Percentiles rank a stretch among this genome's conserved stretches.
Evolutionary conservation across 2,888 invertebrate genomes (phyloP).

Genomic region (Dascillus cervinus): DNA sequence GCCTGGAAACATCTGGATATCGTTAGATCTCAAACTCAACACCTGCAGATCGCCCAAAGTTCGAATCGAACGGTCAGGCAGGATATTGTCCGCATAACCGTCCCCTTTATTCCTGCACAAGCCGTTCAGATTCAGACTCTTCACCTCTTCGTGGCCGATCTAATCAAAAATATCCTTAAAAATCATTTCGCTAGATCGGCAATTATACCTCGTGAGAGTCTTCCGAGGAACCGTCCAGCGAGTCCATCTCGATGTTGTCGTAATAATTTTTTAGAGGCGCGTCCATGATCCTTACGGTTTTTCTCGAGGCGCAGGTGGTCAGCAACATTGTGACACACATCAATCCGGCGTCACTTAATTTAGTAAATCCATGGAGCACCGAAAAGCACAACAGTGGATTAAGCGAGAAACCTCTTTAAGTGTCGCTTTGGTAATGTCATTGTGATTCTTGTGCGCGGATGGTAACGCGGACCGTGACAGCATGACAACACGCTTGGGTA

Average conservation of each 20-base stretch:
- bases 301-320: slow-evolving; percentile 29
- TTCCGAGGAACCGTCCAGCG: slow-evolving; percentile 31
- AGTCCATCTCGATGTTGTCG: slow-evolving; percentile 39
- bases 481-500: slow-evolving; percentile 42
- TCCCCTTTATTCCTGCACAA: slow-evolving; percentile 29
- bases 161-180: too few species aligned
- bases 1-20: slow-evolving; percentile 51
- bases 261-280: slow-evolving; percentile 11
- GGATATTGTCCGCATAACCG: slow-evolving; percentile 36
- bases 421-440: slow-evolving; percentile 25
- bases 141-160: slow-evolving; percentile 11
- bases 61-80: slow-evolving; percentile 36
- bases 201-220: slow-evolving; percentile 8
- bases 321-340: slow-evolving; percentile 28
- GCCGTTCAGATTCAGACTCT: slow-evolving; percentile 38
- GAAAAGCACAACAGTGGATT: too few species aligned
- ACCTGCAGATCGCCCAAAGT: slow-evolving; percentile 35
- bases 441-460: slow-evolving; percentile 36
- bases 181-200: too few species aligned
- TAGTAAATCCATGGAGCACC: slow-evolving; percentile 4
- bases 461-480: slow-evolving; percentile 31
- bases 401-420: slow-evolving; percentile 15
- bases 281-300: slow-evolving; percentile 24
- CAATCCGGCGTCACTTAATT: slow-evolving; percentile 1
- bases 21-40: slow-evolving; percentile 47